Evolutionary conservation across 2,888 invertebrate species (phyloP).

Genomic region (Anthoptus insignis): DNA sequence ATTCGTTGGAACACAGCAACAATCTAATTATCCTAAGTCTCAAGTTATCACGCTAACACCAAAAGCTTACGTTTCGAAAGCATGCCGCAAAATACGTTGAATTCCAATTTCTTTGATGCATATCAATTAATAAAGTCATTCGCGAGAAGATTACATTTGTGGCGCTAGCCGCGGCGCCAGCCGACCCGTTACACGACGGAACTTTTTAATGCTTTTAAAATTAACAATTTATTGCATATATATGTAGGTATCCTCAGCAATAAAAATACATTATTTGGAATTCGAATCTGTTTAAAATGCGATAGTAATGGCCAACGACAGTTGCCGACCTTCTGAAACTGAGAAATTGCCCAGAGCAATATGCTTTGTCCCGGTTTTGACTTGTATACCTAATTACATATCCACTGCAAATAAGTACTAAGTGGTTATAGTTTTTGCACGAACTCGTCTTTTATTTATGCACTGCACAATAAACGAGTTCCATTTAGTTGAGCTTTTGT

Average conservation of each 20-base stretch:
- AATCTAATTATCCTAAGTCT: too few relatives aligned
- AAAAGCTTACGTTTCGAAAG: too few relatives aligned
- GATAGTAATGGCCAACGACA: not conserved
- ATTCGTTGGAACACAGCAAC: too few relatives aligned
- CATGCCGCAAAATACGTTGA: not conserved
- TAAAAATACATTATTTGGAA: not conserved
- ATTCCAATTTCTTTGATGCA: slow-evolving; percentile 17
- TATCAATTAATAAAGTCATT: not conserved
- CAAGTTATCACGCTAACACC: too few relatives aligned
- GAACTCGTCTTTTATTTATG: slow-evolving; percentile 2
- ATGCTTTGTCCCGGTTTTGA: slow-evolving; percentile 9
- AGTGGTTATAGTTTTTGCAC: not conserved
- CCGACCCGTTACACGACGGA: slow-evolving; percentile 29
- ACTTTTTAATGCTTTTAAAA: slow-evolving; percentile 43
- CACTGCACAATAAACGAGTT: not conserved
- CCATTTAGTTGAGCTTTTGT: slow-evolving; percentile 1
- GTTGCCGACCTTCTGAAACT: slow-evolving; percentile 7
- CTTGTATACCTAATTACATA: slow-evolving; percentile 2
- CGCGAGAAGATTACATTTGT: slow-evolving; percentile 15
- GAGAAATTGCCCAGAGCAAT: not conserved
- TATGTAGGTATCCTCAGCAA: not conserved
- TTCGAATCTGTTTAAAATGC: not conserved
- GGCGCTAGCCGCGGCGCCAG: not conserved
- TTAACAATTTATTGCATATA: too few relatives aligned
- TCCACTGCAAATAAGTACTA: not conserved